A percentile compares a stretch with the other conserved stretches of the same genome.
phyloP scores from a whole-genome alignment of 1,140 invertebrate species.

The Chymomyza costata region DNA sequence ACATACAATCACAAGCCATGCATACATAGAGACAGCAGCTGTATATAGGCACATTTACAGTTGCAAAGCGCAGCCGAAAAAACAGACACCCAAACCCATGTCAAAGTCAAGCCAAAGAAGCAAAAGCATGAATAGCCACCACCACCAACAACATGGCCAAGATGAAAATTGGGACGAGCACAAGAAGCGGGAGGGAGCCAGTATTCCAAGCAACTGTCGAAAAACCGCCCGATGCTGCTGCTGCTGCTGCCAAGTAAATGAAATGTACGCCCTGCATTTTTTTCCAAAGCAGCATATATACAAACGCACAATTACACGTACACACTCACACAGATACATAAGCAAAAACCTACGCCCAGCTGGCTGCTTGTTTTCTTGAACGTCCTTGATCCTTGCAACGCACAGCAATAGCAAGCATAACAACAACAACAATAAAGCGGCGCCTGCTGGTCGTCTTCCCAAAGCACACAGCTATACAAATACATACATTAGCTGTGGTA shows the following conservation, averaged over 20 bases:
- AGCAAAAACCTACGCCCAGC: conserved; percentile 18
- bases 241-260: conserved; percentile 16
- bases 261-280: conserved; percentile 61
- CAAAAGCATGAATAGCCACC: conserved; percentile 14
- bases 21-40: conserved; percentile 24
- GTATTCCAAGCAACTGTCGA: background rate
- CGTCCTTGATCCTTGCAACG: conserved; percentile 74
- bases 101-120: conserved; percentile 49
- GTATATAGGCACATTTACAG: conserved; percentile 46
- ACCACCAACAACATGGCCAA: too few species aligned
- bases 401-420: conserved; percentile 49
- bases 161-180: background rate
- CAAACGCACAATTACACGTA: background rate
- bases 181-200: background rate
- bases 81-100: conserved; percentile 45
- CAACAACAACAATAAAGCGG: conserved; percentile 32
- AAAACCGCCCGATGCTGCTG: background rate
- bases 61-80: conserved; percentile 4
- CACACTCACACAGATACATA: background rate
- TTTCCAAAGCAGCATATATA: conserved; percentile 22
- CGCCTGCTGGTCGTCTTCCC: conserved; percentile 63
- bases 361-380: conserved; percentile 59
- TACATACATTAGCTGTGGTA: conserved; percentile 3
- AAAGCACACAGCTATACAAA: conserved; percentile 25
- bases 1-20: too few species aligned